These are phyloP conservation scores for Luehdorfia chinensis DNA, from an alignment of 1,140 invertebrate species.

Conservation along the genomic window DNA sequence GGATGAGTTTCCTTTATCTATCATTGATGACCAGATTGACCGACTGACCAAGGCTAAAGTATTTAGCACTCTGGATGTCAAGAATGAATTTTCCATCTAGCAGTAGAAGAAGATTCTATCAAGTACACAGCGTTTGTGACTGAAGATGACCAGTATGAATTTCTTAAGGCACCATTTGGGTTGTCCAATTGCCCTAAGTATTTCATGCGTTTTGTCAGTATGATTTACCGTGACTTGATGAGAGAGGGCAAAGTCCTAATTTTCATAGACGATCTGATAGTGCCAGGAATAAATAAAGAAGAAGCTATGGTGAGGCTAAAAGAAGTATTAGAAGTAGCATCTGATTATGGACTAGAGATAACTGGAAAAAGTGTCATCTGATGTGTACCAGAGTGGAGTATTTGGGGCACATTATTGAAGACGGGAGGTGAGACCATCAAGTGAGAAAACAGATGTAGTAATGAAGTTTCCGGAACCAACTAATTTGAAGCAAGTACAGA, in stretches of 20 bases:
- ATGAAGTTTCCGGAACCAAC: slow-evolving; percentile 38
- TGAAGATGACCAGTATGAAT: slow-evolving; percentile 17
- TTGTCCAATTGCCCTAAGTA: slow-evolving; percentile 21
- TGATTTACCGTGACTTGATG: slow-evolving; percentile 23
- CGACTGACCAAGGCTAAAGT: slow-evolving; percentile 10
- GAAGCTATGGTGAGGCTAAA: not conserved
- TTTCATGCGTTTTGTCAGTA: slow-evolving; percentile 23
- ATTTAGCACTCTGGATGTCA: slow-evolving; percentile 25
- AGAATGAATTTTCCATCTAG: slow-evolving; percentile 27
- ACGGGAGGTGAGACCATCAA: not conserved
- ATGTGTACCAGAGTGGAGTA: slow-evolving; percentile 20
- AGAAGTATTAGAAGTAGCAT: slow-evolving; percentile 28
- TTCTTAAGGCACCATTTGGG: slow-evolving; percentile 26
- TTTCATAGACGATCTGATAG: slow-evolving; percentile 25
- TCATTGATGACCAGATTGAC: slow-evolving; percentile 25
- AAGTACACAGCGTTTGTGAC: slow-evolving; percentile 27
- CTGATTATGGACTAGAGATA: slow-evolving; percentile 43
- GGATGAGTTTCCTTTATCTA: slow-evolving; percentile 24
- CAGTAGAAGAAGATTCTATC: slow-evolving; percentile 20
- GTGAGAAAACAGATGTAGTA: slow-evolving; percentile 32
- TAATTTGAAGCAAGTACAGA: not conserved
- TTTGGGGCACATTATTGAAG: slow-evolving; percentile 18
- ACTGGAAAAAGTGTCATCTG: slow-evolving; percentile 54
- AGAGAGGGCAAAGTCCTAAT: slow-evolving; percentile 7
- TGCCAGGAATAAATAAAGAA: not conserved